Conservation (phyloP, 1,140 invertebrate genomes). For the Eurosta solidaginis region DNA sequence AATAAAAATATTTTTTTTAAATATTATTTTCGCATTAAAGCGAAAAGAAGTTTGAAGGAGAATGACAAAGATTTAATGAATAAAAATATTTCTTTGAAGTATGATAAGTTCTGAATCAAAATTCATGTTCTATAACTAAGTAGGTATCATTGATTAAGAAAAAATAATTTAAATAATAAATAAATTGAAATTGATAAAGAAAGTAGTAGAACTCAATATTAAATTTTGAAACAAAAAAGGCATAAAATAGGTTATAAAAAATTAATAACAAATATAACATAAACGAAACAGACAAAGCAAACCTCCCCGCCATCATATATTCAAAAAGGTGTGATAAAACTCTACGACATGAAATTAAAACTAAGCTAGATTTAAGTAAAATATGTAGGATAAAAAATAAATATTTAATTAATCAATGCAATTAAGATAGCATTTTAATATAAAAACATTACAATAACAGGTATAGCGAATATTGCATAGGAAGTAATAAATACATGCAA, state of each 20-base stretch:
- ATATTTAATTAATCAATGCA: not conserved
- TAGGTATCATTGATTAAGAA: not conserved
- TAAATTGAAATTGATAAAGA: not conserved
- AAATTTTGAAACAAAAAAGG: not conserved
- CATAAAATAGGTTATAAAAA: not conserved
- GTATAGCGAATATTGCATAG: conserved; percentile 31
- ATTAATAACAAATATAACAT: not conserved
- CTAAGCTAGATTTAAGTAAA: not conserved
- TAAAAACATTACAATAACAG: not conserved
- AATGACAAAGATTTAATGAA: not conserved
- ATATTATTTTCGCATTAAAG: too few relatives aligned
- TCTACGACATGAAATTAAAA: conserved; percentile 10
- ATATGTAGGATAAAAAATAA: not conserved
- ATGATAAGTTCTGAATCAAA: not conserved
- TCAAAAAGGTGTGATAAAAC: conserved; percentile 52
- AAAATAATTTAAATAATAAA: not conserved
- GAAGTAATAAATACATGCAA: too few relatives aligned
- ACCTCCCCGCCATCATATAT: conserved; percentile 53
- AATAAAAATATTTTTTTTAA: too few relatives aligned
- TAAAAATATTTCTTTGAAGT: not conserved
- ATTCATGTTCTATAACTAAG: not conserved
- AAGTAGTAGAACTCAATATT: not conserved
- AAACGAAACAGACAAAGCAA: conserved; percentile 27
- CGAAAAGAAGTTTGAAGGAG: too few relatives aligned
- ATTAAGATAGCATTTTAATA: not conserved